Base-by-base conservation (phyloP, 2,888 invertebrate genomes). In the Colostygia pectinataria region DNA sequence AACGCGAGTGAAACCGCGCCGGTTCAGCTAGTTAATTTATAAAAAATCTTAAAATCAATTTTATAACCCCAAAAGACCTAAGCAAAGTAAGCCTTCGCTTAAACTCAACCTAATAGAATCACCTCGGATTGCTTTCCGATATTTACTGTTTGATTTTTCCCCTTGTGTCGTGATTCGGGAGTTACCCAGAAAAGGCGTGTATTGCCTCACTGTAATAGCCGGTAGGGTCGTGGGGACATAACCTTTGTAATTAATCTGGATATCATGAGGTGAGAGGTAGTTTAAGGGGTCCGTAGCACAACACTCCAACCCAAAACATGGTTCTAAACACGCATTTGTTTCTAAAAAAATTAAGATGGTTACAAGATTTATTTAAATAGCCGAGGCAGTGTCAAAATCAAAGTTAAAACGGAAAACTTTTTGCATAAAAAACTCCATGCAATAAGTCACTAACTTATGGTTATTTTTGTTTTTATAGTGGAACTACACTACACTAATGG, bases 61-160 rank as follows among this genome's bases (percentile, higher is more conserved):
- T 34, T 14, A 47, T 72, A 69, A 58, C 60, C 72, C 65, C 63
- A 46, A 63, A 48, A 74, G 68, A 74, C 71, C 71, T 76, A 70
- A 72, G 74, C 62, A 68, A 73, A 72, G 75, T 77, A 76, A 77
- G 67, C 67, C 65, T 66, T 60, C 68, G 71, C 73, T 85, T 83
- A 77, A n/a, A 81, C 80, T 85, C 78, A 83, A 81, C 80, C 80
- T 86, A 89, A 88, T 86, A 84, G 86, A 89, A 90, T 88, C 82
- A 85, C 83, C 75, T 80, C 73, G 71, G 83, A 86, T 87, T 81
- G 82, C 81, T 88, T 87, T 86, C 84, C 87, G 80, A 89, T 90
- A 90, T 87, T 86, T 87, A 88, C 87, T 75, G 80, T 81, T 81
- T 79, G 84, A 83, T 87, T 87, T 85, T 86, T 80, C 82, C 86